These are phyloP conservation scores for Watsonalla binaria DNA, from an alignment of 2,888 invertebrate genomes.

Conservation along the genomic window DNA sequence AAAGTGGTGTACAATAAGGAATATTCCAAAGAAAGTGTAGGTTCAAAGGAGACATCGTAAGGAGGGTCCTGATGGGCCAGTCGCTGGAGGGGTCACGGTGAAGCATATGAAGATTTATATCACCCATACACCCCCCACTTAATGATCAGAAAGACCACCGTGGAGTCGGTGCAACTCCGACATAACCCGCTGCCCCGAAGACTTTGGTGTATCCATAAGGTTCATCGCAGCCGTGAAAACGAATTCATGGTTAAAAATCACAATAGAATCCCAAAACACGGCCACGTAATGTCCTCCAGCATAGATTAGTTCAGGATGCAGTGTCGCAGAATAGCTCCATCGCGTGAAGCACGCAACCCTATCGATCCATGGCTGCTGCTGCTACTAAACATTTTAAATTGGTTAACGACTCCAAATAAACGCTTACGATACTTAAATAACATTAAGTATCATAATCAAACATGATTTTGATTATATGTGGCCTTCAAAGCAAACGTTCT, in stretches of 20 bases:
- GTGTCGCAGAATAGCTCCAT: slow-evolving; percentile 17
- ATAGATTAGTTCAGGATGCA: neutral
- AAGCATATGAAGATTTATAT: no score
- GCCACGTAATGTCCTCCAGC: neutral
- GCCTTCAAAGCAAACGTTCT: no score
- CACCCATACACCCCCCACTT: no score
- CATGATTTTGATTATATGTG: no score
- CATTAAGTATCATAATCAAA: neutral
- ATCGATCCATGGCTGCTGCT: slow-evolving; percentile 32
- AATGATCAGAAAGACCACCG: no score
- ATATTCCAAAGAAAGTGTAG: no score
- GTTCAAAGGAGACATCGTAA: no score
- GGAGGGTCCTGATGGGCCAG: no score
- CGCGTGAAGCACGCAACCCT: slow-evolving; percentile 42
- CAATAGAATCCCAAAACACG: neutral
- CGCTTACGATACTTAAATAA: neutral
- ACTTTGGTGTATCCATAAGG: neutral
- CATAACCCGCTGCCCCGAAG: no score
- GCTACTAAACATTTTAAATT: neutral
- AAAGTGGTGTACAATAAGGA: no score
- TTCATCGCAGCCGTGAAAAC: neutral
- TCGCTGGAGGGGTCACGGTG: no score
- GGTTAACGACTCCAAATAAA: neutral
- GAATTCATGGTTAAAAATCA: neutral
- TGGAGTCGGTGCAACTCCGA: no score